phyloP scores from a whole-genome alignment of 2,113 vertebrate species.

The Hoplias malabaricus region DNA sequence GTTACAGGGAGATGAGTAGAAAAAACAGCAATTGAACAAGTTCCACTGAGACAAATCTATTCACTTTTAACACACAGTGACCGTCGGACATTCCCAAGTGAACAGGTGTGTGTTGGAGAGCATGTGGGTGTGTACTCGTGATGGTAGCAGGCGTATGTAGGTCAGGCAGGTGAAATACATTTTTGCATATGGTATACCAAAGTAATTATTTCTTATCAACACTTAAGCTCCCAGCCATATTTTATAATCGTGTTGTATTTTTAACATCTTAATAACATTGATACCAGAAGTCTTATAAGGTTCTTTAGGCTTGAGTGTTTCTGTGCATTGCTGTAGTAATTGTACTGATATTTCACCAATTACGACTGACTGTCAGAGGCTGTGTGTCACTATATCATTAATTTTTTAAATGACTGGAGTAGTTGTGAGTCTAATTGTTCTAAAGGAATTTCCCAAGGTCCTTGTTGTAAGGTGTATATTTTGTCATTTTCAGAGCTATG shows the following conservation, averaged over 20 bases:
- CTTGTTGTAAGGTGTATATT: slow-evolving; percentile 3
- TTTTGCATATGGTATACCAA: background rate
- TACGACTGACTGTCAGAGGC: background rate
- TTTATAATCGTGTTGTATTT: slow-evolving; percentile 8
- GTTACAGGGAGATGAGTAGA: slow-evolving; percentile 70
- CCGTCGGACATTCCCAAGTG: slow-evolving; percentile 63
- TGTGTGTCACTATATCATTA: slow-evolving; percentile 1
- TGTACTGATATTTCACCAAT: background rate
- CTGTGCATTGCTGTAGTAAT: background rate
- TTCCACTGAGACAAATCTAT: slow-evolving; percentile 56
- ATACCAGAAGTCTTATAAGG: slow-evolving; percentile 33
- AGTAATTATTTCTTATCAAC: background rate
- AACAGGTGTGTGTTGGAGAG: slow-evolving; percentile 45
- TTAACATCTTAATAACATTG: slow-evolving; percentile 39
- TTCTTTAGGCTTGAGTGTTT: slow-evolving; percentile 16
- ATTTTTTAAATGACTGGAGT: background rate
- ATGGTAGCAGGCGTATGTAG: slow-evolving; percentile 63
- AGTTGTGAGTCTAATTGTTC: background rate
- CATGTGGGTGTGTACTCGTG: slow-evolving; percentile 21
- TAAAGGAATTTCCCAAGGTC: slow-evolving; percentile 13
- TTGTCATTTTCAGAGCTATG: slow-evolving; percentile 3
- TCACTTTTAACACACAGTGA: slow-evolving; percentile 66
- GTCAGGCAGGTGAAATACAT: slow-evolving; percentile 62
- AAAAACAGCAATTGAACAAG: slow-evolving; percentile 68
- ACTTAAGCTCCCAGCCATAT: slow-evolving; percentile 1